These are phyloP conservation scores for Oasisia sp. DNA, from an alignment of 2,888 invertebrate species.

Conservation along the genomic window DNA sequence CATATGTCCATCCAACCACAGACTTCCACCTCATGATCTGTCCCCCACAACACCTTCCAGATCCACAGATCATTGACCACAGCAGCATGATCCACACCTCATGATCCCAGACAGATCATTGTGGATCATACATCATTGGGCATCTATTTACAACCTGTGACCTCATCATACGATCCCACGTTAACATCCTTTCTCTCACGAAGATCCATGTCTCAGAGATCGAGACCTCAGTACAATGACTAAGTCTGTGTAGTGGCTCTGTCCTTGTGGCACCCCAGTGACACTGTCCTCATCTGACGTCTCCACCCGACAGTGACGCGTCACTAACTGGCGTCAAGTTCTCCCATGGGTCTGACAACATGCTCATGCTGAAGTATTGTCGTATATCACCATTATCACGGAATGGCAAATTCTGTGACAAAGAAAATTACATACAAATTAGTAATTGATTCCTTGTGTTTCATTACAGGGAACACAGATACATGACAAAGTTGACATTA, in stretches of 20 bases:
- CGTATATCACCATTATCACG: not conserved
- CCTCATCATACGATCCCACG: not conserved
- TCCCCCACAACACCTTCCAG: not conserved
- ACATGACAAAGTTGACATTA: too few relatives aligned
- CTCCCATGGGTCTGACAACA: not conserved
- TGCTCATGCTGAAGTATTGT: not conserved
- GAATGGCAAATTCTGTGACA: not conserved
- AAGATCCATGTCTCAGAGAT: not conserved
- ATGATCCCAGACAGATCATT: not conserved
- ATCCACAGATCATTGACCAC: not conserved
- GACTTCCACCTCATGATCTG: not conserved
- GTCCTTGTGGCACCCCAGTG: not conserved
- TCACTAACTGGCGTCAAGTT: not conserved
- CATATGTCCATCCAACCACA: not conserved
- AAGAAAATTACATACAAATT: not conserved
- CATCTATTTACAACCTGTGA: not conserved
- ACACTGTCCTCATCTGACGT: not conserved
- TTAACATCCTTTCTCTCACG: not conserved
- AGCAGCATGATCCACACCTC: not conserved
- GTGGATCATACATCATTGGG: not conserved
- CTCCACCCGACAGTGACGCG: not conserved
- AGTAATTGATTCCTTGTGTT: not conserved
- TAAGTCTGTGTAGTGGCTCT: not conserved
- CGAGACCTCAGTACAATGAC: not conserved
- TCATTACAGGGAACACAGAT: not conserved